Evolutionary conservation across 2,113 vertebrate genomes (phyloP).

Genomic region (Xenopus laevis): DNA sequence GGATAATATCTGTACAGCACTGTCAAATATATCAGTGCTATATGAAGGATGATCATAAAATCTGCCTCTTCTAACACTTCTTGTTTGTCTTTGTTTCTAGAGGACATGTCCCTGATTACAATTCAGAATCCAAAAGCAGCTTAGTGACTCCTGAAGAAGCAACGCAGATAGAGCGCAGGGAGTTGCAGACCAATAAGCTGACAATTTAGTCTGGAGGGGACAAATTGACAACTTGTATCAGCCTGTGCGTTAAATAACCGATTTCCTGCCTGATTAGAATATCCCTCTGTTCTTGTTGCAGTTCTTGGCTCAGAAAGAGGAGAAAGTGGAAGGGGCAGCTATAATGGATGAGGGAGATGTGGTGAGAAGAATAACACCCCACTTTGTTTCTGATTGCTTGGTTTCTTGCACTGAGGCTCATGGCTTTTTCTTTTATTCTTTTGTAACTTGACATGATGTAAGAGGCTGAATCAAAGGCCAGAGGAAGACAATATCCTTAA

Average conservation of each 20-base stretch:
- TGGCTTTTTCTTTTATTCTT: not conserved
- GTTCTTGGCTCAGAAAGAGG: conserved; percentile 77
- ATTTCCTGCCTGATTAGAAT: too few species aligned
- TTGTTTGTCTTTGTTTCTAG: conserved; percentile 59
- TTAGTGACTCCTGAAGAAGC: conserved; percentile 75
- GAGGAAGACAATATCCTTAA: not conserved
- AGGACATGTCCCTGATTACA: conserved; percentile 82
- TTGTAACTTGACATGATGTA: conserved; percentile 19
- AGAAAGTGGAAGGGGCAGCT: conserved; percentile 55
- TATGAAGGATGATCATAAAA: too few species aligned
- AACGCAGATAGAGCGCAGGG: conserved; percentile 67
- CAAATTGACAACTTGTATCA: too few species aligned
- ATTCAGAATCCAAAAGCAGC: conserved; percentile 79
- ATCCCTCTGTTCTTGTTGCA: conserved; percentile 47
- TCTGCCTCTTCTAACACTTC: too few species aligned
- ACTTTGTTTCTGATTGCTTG: not conserved
- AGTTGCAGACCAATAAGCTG: too few species aligned
- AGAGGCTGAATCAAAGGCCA: not conserved
- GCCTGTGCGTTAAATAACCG: too few species aligned
- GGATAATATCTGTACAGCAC: too few species aligned
- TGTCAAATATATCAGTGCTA: too few species aligned
- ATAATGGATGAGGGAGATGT: conserved; percentile 76
- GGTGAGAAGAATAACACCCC: conserved; percentile 58
- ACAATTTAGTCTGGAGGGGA: too few species aligned
- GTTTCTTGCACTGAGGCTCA: not conserved